Conservation (phyloP, 2,888 invertebrate genomes). For the Lomographa bimaculata region DNA sequence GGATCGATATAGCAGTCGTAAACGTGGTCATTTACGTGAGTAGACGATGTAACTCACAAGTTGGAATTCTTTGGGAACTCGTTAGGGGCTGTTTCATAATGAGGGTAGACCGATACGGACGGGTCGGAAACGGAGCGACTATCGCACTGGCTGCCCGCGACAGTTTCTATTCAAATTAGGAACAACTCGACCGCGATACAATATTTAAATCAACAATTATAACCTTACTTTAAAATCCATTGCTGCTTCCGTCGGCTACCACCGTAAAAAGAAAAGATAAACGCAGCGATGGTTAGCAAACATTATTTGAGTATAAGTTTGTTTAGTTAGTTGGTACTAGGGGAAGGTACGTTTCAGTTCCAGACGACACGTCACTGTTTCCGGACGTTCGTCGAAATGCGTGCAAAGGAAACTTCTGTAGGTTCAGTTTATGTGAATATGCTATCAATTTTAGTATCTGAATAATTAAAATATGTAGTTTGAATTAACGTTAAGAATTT, state of each 20-base stretch:
- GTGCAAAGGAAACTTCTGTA: conserved; percentile 47
- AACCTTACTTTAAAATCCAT: conserved; percentile 28
- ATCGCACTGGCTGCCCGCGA: conserved; percentile 55
- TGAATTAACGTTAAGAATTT: too few relatives aligned
- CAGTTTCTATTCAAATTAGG: conserved; percentile 74
- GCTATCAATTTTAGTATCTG: conserved; percentile 28
- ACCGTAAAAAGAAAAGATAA: neutral
- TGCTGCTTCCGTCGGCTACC: conserved; percentile 28
- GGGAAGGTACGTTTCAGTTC: conserved; percentile 26
- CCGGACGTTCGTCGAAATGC: conserved; percentile 53
- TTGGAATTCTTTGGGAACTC: conserved; percentile 58
- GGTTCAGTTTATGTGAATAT: conserved; percentile 24
- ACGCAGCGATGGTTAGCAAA: conserved; percentile 10
- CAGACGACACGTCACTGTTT: conserved; percentile 57
- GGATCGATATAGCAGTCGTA: conserved; percentile 25
- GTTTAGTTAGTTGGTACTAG: conserved; percentile 7
- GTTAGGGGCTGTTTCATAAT: conserved; percentile 52
- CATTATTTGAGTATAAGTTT: conserved; percentile 4
- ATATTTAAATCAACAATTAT: conserved; percentile 28
- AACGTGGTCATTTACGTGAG: conserved; percentile 50
- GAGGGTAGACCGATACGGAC: conserved; percentile 54
- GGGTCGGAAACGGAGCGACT: conserved; percentile 62
- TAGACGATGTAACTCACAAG: conserved; percentile 54
- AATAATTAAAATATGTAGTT: conserved; percentile 5
- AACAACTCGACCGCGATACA: conserved; percentile 39